phyloP scores from a whole-genome alignment of 2,113 vertebrate genomes.

The Desmodus rotundus region DNA sequence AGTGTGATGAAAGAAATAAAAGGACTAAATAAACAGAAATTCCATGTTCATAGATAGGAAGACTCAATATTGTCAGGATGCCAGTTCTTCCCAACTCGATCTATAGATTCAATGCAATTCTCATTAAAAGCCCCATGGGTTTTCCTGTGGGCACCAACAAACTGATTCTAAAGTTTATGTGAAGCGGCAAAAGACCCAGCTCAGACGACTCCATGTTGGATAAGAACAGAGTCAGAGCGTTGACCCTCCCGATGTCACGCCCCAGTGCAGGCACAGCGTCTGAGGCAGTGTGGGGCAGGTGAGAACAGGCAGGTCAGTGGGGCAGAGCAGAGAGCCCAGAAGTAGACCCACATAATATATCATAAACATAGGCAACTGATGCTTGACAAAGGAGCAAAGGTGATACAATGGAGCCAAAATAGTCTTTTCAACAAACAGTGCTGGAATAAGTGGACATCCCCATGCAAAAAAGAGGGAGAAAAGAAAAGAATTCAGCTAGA shows the following conservation, averaged over 20 bases:
- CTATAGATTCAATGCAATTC: neutral
- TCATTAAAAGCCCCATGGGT: neutral
- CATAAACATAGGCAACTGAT: neutral
- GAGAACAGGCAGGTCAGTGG: neutral
- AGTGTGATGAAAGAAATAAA: neutral
- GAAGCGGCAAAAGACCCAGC: neutral
- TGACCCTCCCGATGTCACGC: neutral
- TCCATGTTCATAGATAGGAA: neutral
- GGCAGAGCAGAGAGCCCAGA: neutral
- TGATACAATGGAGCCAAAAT: neutral
- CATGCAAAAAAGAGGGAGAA: neutral
- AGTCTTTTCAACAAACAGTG: neutral
- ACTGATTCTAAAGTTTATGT: neutral
- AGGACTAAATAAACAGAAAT: neutral
- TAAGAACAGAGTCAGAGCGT: neutral
- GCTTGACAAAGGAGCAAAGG: neutral
- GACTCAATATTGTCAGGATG: neutral
- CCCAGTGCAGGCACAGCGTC: neutral
- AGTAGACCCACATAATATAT: neutral
- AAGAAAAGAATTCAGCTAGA: neutral
- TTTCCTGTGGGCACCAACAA: neutral
- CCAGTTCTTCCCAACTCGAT: neutral
- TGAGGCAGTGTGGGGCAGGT: neutral
- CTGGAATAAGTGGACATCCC: neutral
- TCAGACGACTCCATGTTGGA: neutral